Evolutionary conservation across 2,113 vertebrate species (phyloP).

Genomic region (Heterocephalus glaber): DNA sequence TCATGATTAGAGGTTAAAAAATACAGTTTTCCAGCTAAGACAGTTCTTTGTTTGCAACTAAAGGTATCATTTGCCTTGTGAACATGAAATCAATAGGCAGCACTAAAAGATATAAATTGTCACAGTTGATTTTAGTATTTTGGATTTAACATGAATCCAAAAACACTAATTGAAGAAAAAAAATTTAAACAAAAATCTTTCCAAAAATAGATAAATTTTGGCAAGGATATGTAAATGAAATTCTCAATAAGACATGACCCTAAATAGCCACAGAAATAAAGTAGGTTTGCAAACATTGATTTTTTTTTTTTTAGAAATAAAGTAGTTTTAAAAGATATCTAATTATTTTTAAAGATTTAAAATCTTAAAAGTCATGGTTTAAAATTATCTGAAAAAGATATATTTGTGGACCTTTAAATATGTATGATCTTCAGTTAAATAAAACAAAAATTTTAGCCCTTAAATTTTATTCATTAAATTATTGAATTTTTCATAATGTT

Average conservation of each 20-base stretch:
- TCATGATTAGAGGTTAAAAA: slow-evolving; percentile 49
- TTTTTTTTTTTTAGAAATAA: too few species aligned
- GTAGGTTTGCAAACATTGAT: too few species aligned
- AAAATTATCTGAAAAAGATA: slow-evolving; percentile 32
- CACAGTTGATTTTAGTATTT: slow-evolving; percentile 15
- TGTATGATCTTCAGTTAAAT: slow-evolving; percentile 1
- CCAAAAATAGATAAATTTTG: not conserved
- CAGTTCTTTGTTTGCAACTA: slow-evolving; percentile 19
- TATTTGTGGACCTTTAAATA: not conserved
- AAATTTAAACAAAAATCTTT: not conserved
- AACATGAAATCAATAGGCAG: not conserved
- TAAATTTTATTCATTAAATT: slow-evolving; percentile 11
- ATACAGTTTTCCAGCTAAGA: slow-evolving; percentile 4
- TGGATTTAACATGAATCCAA: not conserved
- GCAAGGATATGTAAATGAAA: slow-evolving; percentile 1
- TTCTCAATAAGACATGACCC: slow-evolving; percentile 9
- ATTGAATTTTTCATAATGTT: not conserved
- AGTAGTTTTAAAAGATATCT: not conserved
- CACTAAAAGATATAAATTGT: not conserved
- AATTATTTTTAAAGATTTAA: slow-evolving; percentile 39
- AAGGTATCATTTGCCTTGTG: slow-evolving; percentile 13
- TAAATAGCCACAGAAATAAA: not conserved
- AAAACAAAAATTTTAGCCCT: slow-evolving; percentile 32
- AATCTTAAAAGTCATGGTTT: slow-evolving; percentile 20
- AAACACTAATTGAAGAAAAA: not conserved